Evolutionary conservation across 2,797 vertebrate genomes (phyloP).

Genomic region (Enteromius treurensis): DNA sequence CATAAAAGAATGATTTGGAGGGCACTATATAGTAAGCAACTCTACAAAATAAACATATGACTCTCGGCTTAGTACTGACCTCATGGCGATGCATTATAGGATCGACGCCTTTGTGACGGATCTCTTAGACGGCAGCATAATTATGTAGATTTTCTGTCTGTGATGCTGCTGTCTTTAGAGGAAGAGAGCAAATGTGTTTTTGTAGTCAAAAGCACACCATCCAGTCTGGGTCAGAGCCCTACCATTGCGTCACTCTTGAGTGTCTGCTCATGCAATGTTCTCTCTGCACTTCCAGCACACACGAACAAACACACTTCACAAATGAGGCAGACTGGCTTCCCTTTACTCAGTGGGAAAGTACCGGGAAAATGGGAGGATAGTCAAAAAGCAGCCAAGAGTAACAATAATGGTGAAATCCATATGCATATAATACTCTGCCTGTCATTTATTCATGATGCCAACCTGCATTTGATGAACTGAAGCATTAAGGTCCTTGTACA

Average conservation of each 20-base stretch:
- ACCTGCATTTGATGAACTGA: not conserved
- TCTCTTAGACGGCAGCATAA: constrained; percentile 16
- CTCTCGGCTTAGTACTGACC: not conserved
- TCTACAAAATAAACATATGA: not conserved
- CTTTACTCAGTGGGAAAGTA: constrained; percentile 56
- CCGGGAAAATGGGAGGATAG: constrained; percentile 50
- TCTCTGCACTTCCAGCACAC: constrained; percentile 30
- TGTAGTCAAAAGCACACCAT: constrained; percentile 44
- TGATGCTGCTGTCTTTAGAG: not conserved
- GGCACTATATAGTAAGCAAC: not conserved
- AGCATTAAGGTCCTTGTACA: not conserved
- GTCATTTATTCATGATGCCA: constrained; percentile 3
- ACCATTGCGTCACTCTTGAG: constrained; percentile 42
- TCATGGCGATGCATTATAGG: not conserved
- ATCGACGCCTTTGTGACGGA: not conserved
- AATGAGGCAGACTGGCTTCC: constrained; percentile 35
- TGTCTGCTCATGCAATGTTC: constrained; percentile 48
- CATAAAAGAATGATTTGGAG: not conserved
- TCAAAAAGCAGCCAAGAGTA: constrained; percentile 45
- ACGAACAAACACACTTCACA: constrained; percentile 31
- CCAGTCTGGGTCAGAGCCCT: constrained; percentile 33
- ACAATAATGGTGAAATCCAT: constrained; percentile 47
- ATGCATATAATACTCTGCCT: constrained; percentile 10
- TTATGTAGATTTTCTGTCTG: not conserved
- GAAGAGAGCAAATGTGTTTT: constrained; percentile 26